These are phyloP conservation scores for Cheilosia grossa DNA, from an alignment of 2,888 invertebrate species.

Conservation along the genomic window DNA sequence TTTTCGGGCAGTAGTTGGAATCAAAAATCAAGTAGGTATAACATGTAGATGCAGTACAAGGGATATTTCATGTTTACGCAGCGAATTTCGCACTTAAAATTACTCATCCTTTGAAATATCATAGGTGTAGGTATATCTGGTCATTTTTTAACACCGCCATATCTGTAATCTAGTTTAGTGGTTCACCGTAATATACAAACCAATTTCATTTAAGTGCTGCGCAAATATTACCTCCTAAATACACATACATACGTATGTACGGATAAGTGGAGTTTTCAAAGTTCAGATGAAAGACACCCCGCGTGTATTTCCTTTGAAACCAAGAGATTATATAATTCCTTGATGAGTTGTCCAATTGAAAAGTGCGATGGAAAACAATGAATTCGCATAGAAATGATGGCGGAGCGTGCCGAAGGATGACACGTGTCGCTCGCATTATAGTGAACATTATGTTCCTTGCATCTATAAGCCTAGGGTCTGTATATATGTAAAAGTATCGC, in stretches of 20 bases:
- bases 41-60: background rate
- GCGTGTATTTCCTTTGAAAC: conserved; percentile 45
- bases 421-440: conserved; percentile 67
- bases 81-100: conserved; percentile 1
- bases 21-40: background rate
- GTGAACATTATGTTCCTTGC: conserved; percentile 55
- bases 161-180: conserved; percentile 1
- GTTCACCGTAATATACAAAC: conserved; percentile 31
- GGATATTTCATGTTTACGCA: conserved; percentile 1
- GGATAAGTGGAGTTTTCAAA: background rate
- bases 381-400: conserved; percentile 53
- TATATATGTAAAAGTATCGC: conserved; percentile 9
- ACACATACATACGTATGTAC: background rate
- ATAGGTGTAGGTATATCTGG: background rate
- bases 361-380: conserved; percentile 69
- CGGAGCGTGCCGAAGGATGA: conserved; percentile 65
- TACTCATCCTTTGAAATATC: conserved; percentile 3
- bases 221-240: conserved; percentile 53
- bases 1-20: background rate
- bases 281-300: conserved; percentile 47
- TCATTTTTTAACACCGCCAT: conserved; percentile 1
- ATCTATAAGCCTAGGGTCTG: background rate
- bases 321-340: conserved; percentile 56
- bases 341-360: conserved; percentile 70
- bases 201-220: conserved; percentile 47